A percentile compares a stretch with the other conserved stretches of the same genome.
These are phyloP conservation scores for Stegana nigrithorax DNA, from an alignment of 2,888 invertebrate genomes.

Conservation along the genomic window DNA sequence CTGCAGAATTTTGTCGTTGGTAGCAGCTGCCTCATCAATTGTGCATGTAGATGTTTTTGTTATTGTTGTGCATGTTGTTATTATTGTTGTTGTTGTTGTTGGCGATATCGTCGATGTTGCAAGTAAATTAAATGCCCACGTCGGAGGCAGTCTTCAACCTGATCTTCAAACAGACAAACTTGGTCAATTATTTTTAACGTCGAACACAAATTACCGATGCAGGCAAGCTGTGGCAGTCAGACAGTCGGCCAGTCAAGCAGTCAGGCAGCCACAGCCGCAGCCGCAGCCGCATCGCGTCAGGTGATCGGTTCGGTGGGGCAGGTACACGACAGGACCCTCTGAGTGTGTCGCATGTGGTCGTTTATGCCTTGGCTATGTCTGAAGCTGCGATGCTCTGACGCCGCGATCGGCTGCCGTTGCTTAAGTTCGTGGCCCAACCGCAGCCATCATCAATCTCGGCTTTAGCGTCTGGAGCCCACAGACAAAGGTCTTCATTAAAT, in stretches of 20 bases:
- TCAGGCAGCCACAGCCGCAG: constrained; percentile 19
- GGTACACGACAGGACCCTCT: neutral
- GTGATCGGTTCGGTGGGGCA: neutral
- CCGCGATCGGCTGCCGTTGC: neutral
- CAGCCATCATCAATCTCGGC: constrained; percentile 50
- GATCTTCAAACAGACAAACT: constrained; percentile 58
- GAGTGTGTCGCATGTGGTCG: constrained; percentile 20
- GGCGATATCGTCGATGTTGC: too few relatives aligned
- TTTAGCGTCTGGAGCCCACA: constrained; percentile 43
- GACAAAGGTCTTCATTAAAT: constrained; percentile 63
- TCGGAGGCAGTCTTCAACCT: constrained; percentile 18
- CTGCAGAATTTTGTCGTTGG: constrained; percentile 40
- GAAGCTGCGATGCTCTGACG: too few relatives aligned
- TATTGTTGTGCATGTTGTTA: constrained; percentile 28
- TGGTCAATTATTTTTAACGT: constrained; percentile 62
- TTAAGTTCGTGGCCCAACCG: constrained; percentile 35
- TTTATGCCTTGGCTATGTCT: too few relatives aligned
- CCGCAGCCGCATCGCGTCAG: constrained; percentile 4
- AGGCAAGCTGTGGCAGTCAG: constrained; percentile 28
- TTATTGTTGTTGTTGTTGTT: constrained; percentile 14
- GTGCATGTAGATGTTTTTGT: constrained; percentile 36
- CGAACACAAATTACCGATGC: constrained; percentile 62
- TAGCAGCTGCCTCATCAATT: constrained; percentile 42
- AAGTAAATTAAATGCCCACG: constrained; percentile 57
- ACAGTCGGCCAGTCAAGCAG: constrained; percentile 9